Percentiles rank a stretch among this genome's conserved stretches.
Evolutionary conservation across 2,888 invertebrate species (phyloP).

Genomic region (Heteropelma amictum): DNA sequence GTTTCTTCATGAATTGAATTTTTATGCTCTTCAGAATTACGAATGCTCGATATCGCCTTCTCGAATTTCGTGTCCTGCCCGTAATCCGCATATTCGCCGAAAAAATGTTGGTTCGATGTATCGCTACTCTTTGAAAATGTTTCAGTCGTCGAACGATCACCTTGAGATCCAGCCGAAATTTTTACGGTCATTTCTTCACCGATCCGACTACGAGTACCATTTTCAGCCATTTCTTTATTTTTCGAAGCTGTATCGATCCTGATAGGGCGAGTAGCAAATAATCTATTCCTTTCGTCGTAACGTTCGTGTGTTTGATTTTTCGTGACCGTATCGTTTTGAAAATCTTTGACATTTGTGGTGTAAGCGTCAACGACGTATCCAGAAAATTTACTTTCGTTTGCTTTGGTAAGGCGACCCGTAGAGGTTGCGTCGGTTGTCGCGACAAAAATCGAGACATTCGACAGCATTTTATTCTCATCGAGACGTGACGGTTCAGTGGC

Average conservation of each 20-base stretch:
- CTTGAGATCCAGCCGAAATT: neutral
- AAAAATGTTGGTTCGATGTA: neutral
- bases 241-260: neutral
- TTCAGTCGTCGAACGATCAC: neutral
- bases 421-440: neutral
- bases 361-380: neutral
- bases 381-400: neutral
- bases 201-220: neutral
- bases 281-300: neutral
- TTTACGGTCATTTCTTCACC: neutral
- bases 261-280: neutral
- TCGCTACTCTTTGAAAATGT: neutral
- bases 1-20: neutral
- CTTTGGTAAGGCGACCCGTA: neutral
- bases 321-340: slow-evolving; percentile 2
- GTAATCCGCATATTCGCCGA: slow-evolving; percentile 48
- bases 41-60: neutral
- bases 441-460: neutral
- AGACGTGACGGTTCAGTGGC: neutral
- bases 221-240: neutral
- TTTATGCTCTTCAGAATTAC: neutral
- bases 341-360: neutral
- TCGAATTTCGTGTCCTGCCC: slow-evolving; percentile 19
- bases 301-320: neutral
- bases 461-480: neutral